Conservation (phyloP, 2,113 vertebrate genomes). For the Gorsachius goisagi region DNA sequence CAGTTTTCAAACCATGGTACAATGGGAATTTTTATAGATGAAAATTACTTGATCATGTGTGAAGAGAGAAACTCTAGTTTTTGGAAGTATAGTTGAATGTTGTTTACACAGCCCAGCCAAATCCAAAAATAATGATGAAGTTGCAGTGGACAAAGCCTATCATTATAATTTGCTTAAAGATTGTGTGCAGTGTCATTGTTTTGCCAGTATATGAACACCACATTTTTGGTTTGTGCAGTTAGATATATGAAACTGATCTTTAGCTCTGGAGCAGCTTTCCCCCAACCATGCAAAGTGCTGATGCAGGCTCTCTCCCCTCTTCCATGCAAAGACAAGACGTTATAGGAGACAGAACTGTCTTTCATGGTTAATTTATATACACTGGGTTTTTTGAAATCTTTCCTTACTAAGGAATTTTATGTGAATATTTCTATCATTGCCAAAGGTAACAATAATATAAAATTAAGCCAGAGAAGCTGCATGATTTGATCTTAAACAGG, state of each 20-base stretch:
- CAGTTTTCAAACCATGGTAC: background rate
- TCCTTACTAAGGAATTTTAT: background rate
- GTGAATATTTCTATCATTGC: background rate
- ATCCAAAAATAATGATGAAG: background rate
- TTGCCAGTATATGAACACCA: background rate
- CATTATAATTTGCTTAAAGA: background rate
- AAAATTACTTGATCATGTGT: background rate
- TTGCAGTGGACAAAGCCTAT: background rate
- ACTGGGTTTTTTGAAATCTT: accelerated
- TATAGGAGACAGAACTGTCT: background rate
- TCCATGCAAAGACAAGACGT: background rate
- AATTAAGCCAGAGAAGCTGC: background rate
- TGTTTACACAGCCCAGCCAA: background rate
- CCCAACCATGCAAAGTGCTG: background rate
- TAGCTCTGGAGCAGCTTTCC: background rate
- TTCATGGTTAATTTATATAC: background rate
- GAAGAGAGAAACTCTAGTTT: background rate
- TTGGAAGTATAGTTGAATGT: background rate
- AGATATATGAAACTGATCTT: background rate
- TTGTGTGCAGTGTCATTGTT: background rate
- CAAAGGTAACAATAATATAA: background rate
- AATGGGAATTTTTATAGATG: background rate
- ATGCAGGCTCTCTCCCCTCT: background rate
- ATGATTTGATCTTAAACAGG: background rate
- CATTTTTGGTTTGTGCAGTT: background rate